Evolutionary conservation across 2,113 vertebrate genomes (phyloP).

Genomic region (Zingel zingel): DNA sequence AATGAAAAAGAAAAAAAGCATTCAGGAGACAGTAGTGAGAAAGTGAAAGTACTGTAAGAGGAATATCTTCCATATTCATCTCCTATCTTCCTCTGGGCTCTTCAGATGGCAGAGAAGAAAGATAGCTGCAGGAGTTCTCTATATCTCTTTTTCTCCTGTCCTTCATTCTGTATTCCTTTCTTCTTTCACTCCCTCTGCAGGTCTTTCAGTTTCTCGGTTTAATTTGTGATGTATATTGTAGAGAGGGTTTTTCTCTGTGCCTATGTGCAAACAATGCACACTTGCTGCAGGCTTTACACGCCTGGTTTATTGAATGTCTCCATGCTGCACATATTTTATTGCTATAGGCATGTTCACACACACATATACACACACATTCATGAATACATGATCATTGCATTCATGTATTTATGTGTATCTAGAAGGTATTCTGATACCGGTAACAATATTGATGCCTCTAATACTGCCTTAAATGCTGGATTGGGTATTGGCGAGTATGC

Average conservation of each 20-base stretch:
- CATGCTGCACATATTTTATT: conserved; percentile 44
- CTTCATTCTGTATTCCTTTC: conserved; percentile 72
- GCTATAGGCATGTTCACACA: conserved; percentile 9
- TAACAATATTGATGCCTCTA: no score
- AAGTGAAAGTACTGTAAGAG: conserved; percentile 36
- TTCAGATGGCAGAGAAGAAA: conserved; percentile 59
- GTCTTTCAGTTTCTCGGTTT: conserved; percentile 47
- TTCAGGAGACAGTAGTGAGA: conserved; percentile 12
- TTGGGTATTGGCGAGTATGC: no score
- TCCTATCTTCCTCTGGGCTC: conserved; percentile 68
- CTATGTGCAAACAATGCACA: conserved; percentile 33
- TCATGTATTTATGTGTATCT: conserved; percentile 15
- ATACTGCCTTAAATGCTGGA: no score
- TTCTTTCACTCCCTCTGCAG: conserved; percentile 57
- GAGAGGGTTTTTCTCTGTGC: conserved; percentile 46
- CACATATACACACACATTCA: conserved; percentile 16
- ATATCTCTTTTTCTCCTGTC: conserved; percentile 48
- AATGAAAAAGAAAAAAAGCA: conserved; percentile 22
- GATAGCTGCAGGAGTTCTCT: conserved; percentile 73
- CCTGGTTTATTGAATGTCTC: conserved; percentile 45
- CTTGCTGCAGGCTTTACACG: conserved; percentile 58
- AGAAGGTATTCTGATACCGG: background rate
- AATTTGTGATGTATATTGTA: conserved; percentile 43
- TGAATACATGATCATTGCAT: background rate
- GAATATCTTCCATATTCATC: conserved; percentile 71